Base-by-base conservation (phyloP, 1,140 invertebrate species). In the Zaprionus ghesquierei region DNA sequence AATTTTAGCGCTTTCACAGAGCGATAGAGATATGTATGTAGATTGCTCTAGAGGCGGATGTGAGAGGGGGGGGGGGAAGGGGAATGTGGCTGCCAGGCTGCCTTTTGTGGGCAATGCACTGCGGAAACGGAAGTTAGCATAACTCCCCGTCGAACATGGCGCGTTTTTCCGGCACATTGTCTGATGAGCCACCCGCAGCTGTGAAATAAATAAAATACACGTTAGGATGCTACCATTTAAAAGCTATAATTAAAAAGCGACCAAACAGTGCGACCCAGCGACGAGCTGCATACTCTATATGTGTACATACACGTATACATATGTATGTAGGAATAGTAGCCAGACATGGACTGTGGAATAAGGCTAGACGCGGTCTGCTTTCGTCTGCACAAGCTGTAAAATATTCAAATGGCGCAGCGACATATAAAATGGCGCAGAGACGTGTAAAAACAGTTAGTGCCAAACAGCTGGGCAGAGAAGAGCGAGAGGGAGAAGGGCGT, bases 181-280 rank as follows among this genome's bases (percentile, higher is more conserved):
- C 84, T 82, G 84, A 89, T 87, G 82, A 89, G 75, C 64, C 72
- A 77, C 81, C 75, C 77, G 81, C 79, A 85, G 81, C 81, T 81
- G 84, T 77, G 84, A 87, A 87, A 87, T 82, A 87, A 89, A 87
- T 87, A 87, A 87, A 87, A 89, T 87, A 79, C 84, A 89, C 84
- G 84, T 89, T 89, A 87, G 84, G 46, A 79, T 77, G 73, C 72
- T 56, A 59, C 69, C 79, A 87, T 87, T 89, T 87, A 87, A 87
- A 89, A 82, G 82, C 84, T 89, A 87, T 87, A 87, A 87, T 87
- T 87, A 87, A 87, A 89, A 87, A 87, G 82, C 84, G 81, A 87
- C 82, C 81, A 85, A 85, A 85, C 68, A 75, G 41, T 46, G 20
- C 41, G 18, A 46, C n/a, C 35, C 35, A 41, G 35, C 35, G 15